A percentile compares a stretch with the other conserved stretches of the same genome.
Evolutionary conservation across 2,888 invertebrate genomes (phyloP).

Genomic region (Lottia gigantea): DNA sequence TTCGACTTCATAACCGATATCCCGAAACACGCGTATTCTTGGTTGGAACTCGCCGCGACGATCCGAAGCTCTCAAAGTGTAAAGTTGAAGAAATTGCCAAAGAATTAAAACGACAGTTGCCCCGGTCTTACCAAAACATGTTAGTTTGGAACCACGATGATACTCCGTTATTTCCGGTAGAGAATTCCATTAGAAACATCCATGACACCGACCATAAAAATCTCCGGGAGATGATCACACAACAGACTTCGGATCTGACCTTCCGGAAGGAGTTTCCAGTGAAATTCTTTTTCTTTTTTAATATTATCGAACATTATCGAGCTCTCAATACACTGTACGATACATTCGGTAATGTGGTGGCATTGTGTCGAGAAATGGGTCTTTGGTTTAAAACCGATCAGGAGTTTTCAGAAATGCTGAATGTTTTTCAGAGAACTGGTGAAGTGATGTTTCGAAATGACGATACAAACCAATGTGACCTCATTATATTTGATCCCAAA

Average conservation of each 20-base stretch:
- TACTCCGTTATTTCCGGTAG: slow-evolving; percentile 37
- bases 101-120: slow-evolving; percentile 28
- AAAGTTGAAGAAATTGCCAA: slow-evolving; percentile 23
- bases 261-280: not conserved
- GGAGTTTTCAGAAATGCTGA: slow-evolving; percentile 36
- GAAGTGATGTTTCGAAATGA: slow-evolving; percentile 39
- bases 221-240: slow-evolving; percentile 15
- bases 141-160: slow-evolving; percentile 40
- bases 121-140: slow-evolving; percentile 37
- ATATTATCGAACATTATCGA: slow-evolving; percentile 35
- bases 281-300: slow-evolving; percentile 30
- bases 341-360: slow-evolving; percentile 26
- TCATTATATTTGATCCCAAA: slow-evolving; percentile 40
- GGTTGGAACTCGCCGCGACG: slow-evolving; percentile 40
- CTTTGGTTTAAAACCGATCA: slow-evolving; percentile 28
- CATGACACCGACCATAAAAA: slow-evolving; percentile 34
- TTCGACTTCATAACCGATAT: slow-evolving; percentile 35
- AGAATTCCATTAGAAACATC: slow-evolving; percentile 34
- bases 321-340: slow-evolving; percentile 27
- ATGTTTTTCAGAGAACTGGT: slow-evolving; percentile 34
- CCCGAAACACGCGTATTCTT: slow-evolving; percentile 35
- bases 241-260: not conserved
- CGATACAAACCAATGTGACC: slow-evolving; percentile 35
- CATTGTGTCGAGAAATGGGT: slow-evolving; percentile 26
- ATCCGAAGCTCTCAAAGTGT: slow-evolving; percentile 22